These are phyloP conservation scores for Sebastes glaucus DNA, from an alignment of 2,797 vertebrate species.

Conservation along the genomic window DNA sequence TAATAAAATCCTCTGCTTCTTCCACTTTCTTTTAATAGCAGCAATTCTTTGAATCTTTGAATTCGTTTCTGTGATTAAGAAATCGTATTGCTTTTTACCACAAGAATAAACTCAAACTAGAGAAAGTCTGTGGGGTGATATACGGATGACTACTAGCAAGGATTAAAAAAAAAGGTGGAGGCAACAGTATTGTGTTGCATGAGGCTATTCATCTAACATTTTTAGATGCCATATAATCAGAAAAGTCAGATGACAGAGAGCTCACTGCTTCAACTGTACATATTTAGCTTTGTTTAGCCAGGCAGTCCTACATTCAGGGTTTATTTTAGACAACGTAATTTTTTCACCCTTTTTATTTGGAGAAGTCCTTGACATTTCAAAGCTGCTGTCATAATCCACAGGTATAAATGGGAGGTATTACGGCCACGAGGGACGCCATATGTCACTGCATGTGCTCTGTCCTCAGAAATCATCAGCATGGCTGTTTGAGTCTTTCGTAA, in stretches of 20 bases:
- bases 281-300: not conserved
- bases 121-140: not conserved
- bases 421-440: constrained; percentile 33
- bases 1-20: not conserved
- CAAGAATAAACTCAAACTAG: not conserved
- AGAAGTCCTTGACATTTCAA: constrained; percentile 63
- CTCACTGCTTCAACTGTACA: not conserved
- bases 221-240: not conserved
- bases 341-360: constrained; percentile 25
- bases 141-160: not conserved
- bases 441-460: constrained; percentile 45
- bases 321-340: not conserved
- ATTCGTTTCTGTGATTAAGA: not conserved
- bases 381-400: constrained; percentile 64
- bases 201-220: not conserved
- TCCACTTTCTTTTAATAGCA: not conserved
- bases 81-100: not conserved
- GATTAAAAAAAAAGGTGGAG: not conserved
- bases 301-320: not conserved
- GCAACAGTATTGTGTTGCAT: not conserved
- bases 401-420: constrained; percentile 37
- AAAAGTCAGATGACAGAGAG: not conserved
- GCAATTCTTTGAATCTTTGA: not conserved
- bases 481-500: not conserved
- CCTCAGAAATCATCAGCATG: not conserved